A percentile compares a stretch with the other conserved stretches of the same genome.
These are phyloP conservation scores for Saccostrea glomerata DNA, from an alignment of 1,140 invertebrate genomes.

Conservation along the genomic window DNA sequence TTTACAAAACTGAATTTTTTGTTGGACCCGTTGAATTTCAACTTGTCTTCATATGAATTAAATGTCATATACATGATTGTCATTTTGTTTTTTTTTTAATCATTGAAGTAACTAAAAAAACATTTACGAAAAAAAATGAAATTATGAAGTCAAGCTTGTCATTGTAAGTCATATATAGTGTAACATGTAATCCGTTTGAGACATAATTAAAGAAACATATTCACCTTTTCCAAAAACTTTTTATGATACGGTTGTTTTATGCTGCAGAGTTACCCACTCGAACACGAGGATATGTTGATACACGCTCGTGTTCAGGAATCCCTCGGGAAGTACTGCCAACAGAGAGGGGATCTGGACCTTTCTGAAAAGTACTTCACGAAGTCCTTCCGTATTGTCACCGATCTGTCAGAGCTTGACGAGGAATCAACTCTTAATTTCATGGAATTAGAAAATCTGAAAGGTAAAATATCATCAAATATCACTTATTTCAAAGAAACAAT, in stretches of 20 bases:
- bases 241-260: neutral
- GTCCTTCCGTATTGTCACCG: constrained; percentile 64
- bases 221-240: neutral
- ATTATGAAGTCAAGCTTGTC: too few species aligned
- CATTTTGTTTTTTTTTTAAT: too few species aligned
- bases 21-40: too few species aligned
- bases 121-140: too few species aligned
- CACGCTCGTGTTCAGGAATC: constrained; percentile 63
- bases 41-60: too few species aligned
- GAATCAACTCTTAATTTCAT: constrained; percentile 45
- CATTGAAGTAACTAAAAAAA: too few species aligned
- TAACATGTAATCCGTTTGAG: too few species aligned
- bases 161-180: too few species aligned
- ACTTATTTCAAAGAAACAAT: too few species aligned
- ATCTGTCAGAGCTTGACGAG: constrained; percentile 60
- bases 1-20: too few species aligned
- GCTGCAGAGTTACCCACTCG: constrained; percentile 68
- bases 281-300: constrained; percentile 56
- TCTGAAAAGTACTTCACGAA: constrained; percentile 64
- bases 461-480: constrained; percentile 41
- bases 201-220: too few species aligned
- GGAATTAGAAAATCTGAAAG: constrained; percentile 64
- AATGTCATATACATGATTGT: too few species aligned
- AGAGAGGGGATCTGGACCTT: constrained; percentile 50
- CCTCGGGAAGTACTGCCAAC: constrained; percentile 62